Conservation (phyloP, 2,113 vertebrate species). For the Talpa occidentalis region DNA sequence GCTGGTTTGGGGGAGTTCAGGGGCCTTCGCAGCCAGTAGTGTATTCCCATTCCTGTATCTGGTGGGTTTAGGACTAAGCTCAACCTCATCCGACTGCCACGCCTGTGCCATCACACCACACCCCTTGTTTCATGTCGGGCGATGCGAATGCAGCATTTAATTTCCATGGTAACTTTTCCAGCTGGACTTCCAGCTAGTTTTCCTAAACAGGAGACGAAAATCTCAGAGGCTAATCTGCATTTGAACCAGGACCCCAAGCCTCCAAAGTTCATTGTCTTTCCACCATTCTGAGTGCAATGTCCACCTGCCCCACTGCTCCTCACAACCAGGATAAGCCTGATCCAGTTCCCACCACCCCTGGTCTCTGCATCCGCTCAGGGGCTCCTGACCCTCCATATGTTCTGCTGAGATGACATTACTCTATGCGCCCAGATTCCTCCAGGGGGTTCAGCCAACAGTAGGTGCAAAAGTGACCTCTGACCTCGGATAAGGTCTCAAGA, state of each 20-base stretch:
- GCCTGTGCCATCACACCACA: too few relatives aligned
- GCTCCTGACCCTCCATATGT: background rate
- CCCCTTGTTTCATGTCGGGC: accelerated
- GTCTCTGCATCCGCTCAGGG: background rate
- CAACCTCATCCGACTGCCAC: background rate
- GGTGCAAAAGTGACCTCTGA: background rate
- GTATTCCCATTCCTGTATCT: accelerated
- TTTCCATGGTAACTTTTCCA: background rate
- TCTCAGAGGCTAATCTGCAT: background rate
- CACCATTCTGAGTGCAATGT: background rate
- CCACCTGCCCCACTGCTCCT: background rate
- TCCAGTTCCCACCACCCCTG: background rate
- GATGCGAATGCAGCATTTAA: background rate
- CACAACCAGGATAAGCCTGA: background rate
- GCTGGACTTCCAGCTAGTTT: background rate
- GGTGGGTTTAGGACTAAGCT: background rate
- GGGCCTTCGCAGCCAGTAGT: accelerated
- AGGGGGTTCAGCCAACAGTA: background rate
- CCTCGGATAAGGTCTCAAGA: background rate
- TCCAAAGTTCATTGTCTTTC: background rate
- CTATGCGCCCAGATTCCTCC: background rate
- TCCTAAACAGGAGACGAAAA: background rate
- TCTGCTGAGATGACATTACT: background rate
- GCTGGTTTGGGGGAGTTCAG: accelerated
- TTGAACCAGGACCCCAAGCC: background rate